phyloP scores from a whole-genome alignment of 2,113 vertebrate genomes.

The Gymnarchus niloticus region DNA sequence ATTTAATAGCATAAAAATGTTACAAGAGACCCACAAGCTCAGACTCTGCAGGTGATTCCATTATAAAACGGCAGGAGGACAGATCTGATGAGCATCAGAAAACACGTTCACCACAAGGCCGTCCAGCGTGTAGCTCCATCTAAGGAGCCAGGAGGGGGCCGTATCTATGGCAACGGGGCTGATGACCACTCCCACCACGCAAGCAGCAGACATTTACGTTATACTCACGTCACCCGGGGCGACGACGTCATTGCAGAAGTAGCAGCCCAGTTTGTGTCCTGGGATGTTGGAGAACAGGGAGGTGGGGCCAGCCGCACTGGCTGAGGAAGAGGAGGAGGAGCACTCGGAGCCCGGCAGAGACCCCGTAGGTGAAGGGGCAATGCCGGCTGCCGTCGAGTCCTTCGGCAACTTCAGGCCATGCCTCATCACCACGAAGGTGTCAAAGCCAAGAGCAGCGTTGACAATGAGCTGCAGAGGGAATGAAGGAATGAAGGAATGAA shows the following conservation, averaged over 20 bases:
- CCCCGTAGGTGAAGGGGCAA: constrained; percentile 50
- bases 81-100: too few species aligned
- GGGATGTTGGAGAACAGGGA: constrained; percentile 97
- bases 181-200: too few species aligned
- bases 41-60: background rate
- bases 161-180: too few species aligned
- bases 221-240: constrained; percentile 94
- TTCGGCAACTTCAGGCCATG: constrained; percentile 85
- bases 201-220: background rate
- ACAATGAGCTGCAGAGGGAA: constrained; percentile 73
- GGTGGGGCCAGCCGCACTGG: constrained; percentile 48
- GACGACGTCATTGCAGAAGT: constrained; percentile 98
- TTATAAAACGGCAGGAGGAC: background rate
- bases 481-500: constrained; percentile 29
- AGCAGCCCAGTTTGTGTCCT: constrained; percentile 91
- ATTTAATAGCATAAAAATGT: background rate
- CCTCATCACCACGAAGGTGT: constrained; percentile 98
- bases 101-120: too few species aligned
- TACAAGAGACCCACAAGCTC: background rate
- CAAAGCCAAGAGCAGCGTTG: constrained; percentile 91
- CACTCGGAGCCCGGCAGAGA: constrained; percentile 55
- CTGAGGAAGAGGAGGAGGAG: constrained; percentile 53
- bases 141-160: too few species aligned
- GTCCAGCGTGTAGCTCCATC: too few species aligned
- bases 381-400: constrained; percentile 49